A percentile compares a stretch with the other conserved stretches of the same genome.
phyloP scores from a whole-genome alignment of 2,888 invertebrate species.

The Tetragnatha montana region DNA sequence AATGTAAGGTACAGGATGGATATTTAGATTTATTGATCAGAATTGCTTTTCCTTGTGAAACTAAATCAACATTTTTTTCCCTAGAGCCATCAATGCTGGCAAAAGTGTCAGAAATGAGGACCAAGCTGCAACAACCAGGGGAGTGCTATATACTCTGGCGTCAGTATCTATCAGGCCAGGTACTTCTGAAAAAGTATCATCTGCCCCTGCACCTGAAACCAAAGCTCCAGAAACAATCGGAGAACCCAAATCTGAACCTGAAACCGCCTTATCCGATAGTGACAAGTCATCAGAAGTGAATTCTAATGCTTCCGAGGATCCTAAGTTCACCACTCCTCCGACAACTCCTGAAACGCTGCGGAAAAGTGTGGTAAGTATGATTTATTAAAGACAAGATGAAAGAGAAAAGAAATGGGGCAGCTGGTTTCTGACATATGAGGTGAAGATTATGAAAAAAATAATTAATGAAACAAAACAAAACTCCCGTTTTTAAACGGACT shows the following conservation, averaged over 20 bases:
- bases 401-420: no score
- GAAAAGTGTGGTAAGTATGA: constrained; percentile 57
- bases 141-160: constrained; percentile 72
- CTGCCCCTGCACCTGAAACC: background rate
- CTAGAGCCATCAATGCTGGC: constrained; percentile 84
- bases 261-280: background rate
- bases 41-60: no score
- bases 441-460: background rate
- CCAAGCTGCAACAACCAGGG: constrained; percentile 79
- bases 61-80: constrained; percentile 37
- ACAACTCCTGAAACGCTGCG: constrained; percentile 62
- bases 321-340: constrained; percentile 67
- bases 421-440: no score
- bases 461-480: no score
- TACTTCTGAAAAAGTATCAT: background rate
- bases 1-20: no score
- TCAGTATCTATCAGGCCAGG: constrained; percentile 42
- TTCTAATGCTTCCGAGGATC: constrained; percentile 49
- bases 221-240: background rate
- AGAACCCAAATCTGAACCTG: constrained; percentile 3
- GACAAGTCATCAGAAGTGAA: constrained; percentile 15
- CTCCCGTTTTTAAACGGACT: no score
- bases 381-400: no score
- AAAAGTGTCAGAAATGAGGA: constrained; percentile 88
- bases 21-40: no score